phyloP scores from a whole-genome alignment of 2,797 vertebrate genomes.

The Hybognathus amarus region DNA sequence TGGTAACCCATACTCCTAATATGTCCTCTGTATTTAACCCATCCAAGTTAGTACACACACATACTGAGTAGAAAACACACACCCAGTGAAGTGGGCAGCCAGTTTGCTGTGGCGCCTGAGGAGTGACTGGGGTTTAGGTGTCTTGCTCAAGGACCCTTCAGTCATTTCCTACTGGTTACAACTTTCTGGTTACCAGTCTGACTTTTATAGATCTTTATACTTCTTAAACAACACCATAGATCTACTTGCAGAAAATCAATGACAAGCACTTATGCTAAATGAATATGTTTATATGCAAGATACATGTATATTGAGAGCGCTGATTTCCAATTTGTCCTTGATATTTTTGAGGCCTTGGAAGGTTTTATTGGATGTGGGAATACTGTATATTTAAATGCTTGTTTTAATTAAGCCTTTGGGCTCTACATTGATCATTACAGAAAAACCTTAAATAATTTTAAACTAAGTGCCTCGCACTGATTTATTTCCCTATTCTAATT shows the following conservation, averaged over 20 bases:
- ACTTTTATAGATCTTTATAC: neutral
- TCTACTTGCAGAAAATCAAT: constrained; percentile 30
- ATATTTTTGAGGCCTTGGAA: constrained; percentile 12
- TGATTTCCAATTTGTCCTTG: constrained; percentile 1
- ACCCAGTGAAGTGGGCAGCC: no score
- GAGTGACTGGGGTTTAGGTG: no score
- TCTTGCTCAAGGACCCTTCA: no score
- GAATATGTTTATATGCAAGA: constrained; percentile 34
- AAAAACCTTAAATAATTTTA: constrained; percentile 56
- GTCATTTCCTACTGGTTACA: no score
- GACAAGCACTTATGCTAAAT: constrained; percentile 9
- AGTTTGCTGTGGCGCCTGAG: no score
- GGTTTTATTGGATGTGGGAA: constrained; percentile 23
- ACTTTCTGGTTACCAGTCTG: no score
- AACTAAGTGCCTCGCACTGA: constrained; percentile 46
- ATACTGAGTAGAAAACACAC: no score
- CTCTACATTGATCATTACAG: constrained; percentile 37
- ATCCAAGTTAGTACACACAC: no score
- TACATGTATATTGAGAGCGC: neutral
- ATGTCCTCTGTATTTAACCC: no score
- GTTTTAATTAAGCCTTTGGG: constrained; percentile 31
- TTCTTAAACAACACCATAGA: constrained; percentile 44
- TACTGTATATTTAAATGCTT: constrained; percentile 28
- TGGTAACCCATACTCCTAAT: no score
- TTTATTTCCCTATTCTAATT: constrained; percentile 57